These are phyloP conservation scores for Drosophila flavopinicola DNA, from an alignment of 2,888 invertebrate genomes.

Conservation along the genomic window DNA sequence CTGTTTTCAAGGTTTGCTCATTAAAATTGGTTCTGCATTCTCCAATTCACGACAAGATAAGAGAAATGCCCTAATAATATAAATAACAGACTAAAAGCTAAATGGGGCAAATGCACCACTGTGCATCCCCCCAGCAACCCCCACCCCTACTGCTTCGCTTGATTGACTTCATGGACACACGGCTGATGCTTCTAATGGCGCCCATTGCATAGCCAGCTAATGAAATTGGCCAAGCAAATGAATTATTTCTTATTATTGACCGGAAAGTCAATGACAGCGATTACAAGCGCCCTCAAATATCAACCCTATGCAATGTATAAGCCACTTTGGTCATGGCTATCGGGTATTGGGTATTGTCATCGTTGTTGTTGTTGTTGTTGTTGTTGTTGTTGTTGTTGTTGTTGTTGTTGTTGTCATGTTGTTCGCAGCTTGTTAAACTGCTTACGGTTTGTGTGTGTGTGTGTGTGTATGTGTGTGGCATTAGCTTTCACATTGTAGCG, in stretches of 20 bases:
- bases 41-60: no score
- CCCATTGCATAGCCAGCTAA: slow-evolving; percentile 6
- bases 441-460: no score
- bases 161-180: slow-evolving; percentile 26
- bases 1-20: no score
- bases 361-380: neutral
- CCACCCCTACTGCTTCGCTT: slow-evolving; percentile 12
- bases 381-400: slow-evolving; percentile 20
- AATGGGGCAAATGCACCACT: no score
- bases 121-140: neutral
- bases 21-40: no score
- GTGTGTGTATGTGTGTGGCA: slow-evolving; percentile 28
- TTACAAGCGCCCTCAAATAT: neutral
- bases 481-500: slow-evolving; percentile 25
- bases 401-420: slow-evolving; percentile 7
- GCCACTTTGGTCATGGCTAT: no score
- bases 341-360: no score
- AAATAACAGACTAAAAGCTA: no score
- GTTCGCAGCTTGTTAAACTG: slow-evolving; percentile 38
- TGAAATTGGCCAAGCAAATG: slow-evolving; percentile 40
- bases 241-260: slow-evolving; percentile 54
- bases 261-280: slow-evolving; percentile 36
- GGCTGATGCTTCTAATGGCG: slow-evolving; percentile 3
- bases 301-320: no score
- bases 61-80: no score